phyloP scores from a whole-genome alignment of 2,797 vertebrate species.

The Acanthurus lineatus region DNA sequence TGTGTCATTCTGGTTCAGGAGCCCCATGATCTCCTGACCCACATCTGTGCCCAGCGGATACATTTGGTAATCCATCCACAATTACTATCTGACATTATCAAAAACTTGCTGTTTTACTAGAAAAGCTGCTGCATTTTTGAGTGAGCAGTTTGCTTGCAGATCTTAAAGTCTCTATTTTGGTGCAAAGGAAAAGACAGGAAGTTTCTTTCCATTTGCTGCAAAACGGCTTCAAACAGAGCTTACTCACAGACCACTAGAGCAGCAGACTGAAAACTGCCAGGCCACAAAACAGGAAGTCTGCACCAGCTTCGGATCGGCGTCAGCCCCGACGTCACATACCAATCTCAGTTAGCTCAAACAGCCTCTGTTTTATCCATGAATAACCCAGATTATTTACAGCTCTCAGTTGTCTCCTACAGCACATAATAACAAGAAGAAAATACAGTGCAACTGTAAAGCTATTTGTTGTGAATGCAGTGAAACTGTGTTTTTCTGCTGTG shows the following conservation, averaged over 20 bases:
- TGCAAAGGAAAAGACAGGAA: conserved; percentile 67
- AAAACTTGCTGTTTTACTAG: conserved; percentile 38
- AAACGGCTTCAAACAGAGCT: conserved; percentile 24
- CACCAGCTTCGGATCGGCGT: conserved; percentile 37
- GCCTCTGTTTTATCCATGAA: neutral
- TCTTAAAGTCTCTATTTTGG: neutral
- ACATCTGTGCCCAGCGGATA: neutral
- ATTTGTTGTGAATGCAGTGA: too few species aligned
- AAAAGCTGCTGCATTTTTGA: conserved; percentile 9
- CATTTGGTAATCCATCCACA: neutral
- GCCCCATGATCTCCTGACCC: neutral
- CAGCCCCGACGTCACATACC: conserved; percentile 34
- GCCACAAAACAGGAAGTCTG: conserved; percentile 82
- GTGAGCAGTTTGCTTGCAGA: neutral
- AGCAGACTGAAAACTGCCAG: conserved; percentile 37
- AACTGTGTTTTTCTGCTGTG: neutral
- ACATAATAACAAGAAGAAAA: neutral
- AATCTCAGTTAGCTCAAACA: conserved; percentile 71
- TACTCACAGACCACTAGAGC: conserved; percentile 23
- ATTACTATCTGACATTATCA: neutral
- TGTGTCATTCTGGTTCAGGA: neutral
- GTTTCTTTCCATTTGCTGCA: conserved; percentile 61
- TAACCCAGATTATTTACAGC: neutral
- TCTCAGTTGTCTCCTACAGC: neutral
- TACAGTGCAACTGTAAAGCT: too few species aligned